Conservation (phyloP, 2,113 vertebrate genomes). For the Ceyx margarethae region DNA sequence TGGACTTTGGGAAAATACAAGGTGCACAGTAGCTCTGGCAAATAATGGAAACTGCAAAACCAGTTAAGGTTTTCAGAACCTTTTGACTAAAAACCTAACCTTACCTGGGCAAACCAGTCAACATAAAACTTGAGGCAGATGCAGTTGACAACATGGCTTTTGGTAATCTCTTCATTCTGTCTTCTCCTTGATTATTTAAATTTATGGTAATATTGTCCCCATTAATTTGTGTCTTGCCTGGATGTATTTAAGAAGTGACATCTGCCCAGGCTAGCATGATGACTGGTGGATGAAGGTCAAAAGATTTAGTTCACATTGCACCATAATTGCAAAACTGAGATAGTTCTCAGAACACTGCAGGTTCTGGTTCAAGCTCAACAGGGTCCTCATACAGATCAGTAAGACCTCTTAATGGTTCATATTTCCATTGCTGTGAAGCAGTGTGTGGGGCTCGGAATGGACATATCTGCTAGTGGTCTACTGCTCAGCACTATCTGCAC, state of each 20-base stretch:
- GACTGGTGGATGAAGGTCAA: background rate
- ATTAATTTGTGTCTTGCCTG: background rate
- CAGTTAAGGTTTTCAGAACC: background rate
- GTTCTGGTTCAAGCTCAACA: background rate
- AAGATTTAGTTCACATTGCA: background rate
- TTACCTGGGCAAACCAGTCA: background rate
- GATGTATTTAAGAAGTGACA: background rate
- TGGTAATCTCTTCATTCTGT: background rate
- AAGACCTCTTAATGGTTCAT: background rate
- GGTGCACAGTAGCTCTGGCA: background rate
- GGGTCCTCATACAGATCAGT: background rate
- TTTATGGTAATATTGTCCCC: background rate
- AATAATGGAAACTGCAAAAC: background rate
- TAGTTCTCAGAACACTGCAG: background rate
- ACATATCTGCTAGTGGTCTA: background rate
- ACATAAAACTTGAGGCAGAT: background rate
- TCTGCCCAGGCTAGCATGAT: background rate
- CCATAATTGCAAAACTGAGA: background rate
- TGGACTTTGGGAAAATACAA: background rate
- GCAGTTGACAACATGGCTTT: background rate
- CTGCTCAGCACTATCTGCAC: background rate
- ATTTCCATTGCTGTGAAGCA: background rate
- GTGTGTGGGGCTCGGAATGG: background rate
- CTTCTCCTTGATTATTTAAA: background rate
- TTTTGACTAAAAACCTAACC: background rate